Base-by-base conservation (phyloP, 2,888 invertebrate genomes). In the Oxyteleia sp. region DNA sequence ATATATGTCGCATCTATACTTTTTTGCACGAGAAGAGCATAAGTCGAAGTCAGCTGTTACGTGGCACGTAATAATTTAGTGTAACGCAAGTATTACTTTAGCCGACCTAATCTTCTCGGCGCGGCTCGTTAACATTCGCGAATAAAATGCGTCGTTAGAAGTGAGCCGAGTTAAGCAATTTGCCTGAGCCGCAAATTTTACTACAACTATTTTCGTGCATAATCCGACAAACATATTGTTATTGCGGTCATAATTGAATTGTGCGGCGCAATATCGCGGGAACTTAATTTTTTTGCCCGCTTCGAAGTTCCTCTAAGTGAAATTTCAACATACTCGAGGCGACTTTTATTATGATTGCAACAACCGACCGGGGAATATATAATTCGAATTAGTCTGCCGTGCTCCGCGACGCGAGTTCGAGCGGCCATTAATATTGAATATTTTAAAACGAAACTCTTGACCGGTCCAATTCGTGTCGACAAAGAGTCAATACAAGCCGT, bases 401-500 rank as follows among this genome's bases (percentile, higher is more conserved):
- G 8, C 32, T 4, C 32, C 10, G 32, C 32, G 10, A 32, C 32
- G 4, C 32, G 32, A 8, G 32, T 32, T 32, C 8, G 10, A 8
- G 10, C 32, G n/a, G 10, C 10, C 32, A 4, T 32, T 32, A 32
- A 32, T 10, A 8, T 32, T 10, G 32, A 32, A 32, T 32, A 32
- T n/a, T 32, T 32, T 32, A 8, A 32, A 32, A 32, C 1, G 32
- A 8, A 32, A 8, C 32, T 32, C 32, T 32, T n/a, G n/a, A n/a
- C n/a, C n/a, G n/a, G n/a, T n/a, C n/a, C n/a, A n/a, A n/a, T n/a
- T n/a, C n/a, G n/a, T n/a, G n/a, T 32, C 29, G 41, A 13, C 29
- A n/a, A 41, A 51, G 61, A 49, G 68, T 59, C 76, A 49, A 69
- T 69, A 45, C 23, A 26, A n/a, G 26, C 8, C 66, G 16, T 75